These are phyloP conservation scores for Heliconius eleuchia DNA, from an alignment of 1,140 invertebrate genomes.

Conservation along the genomic window DNA sequence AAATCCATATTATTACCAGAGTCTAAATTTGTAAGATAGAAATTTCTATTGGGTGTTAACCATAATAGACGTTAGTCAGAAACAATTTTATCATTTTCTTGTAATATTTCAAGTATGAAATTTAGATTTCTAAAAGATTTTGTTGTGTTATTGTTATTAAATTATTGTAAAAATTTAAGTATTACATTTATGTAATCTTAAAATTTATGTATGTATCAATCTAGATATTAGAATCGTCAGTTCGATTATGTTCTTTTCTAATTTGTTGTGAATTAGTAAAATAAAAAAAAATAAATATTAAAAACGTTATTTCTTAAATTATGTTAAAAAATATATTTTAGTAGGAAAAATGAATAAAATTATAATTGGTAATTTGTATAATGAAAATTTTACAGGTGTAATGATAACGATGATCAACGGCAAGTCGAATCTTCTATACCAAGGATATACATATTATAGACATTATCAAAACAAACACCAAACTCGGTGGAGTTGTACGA, in stretches of 20 bases:
- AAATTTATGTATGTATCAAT: not conserved
- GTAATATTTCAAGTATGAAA: no score
- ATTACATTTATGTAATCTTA: not conserved
- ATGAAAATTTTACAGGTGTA: not conserved
- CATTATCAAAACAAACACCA: slow-evolving; percentile 4
- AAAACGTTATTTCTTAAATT: not conserved
- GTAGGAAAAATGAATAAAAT: no score
- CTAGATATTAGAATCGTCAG: not conserved
- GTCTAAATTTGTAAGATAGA: no score
- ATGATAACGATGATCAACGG: slow-evolving; percentile 15
- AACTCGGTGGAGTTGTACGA: slow-evolving; percentile 16
- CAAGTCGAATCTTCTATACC: slow-evolving; percentile 17
- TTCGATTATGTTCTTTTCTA: not conserved
- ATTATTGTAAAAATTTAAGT: not conserved
- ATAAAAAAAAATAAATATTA: not conserved
- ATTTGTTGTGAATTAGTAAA: not conserved
- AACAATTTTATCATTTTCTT: no score
- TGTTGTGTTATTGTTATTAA: not conserved
- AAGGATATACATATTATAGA: slow-evolving; percentile 30
- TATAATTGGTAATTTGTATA: no score
- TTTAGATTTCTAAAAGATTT: not conserved
- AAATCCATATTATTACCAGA: no score
- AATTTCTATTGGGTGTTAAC: no score
- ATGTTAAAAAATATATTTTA: no score
- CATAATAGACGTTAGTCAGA: no score